Evolutionary conservation across 2,113 vertebrate genomes (phyloP), one percentile per base, ranked within the genome.

Genomic region (Myodes glareolus): DNA sequence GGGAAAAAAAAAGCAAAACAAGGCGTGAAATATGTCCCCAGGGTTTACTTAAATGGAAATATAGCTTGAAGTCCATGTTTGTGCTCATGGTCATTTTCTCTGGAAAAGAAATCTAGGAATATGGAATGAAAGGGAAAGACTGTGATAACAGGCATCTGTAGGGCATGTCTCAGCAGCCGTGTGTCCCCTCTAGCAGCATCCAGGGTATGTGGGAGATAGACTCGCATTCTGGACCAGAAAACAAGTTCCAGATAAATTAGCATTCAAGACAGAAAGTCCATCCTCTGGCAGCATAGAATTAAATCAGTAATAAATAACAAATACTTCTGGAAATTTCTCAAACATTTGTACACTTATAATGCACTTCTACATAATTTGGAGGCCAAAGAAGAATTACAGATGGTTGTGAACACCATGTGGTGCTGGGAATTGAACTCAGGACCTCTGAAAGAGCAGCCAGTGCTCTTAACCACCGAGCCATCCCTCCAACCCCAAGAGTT

Each of bases 251-350:
- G 68, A 75, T 42, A 33, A 16, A 61, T 47, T 78, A 75, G 94
- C 84, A 72, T 58, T 75, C 94, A 31, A 65, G 42, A 17, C 87
- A 73, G 52, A 84, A n/a, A 88, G 27, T 50, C 33, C 67, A 27
- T 63, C 36, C 70, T 95, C 81, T 86, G 55, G 80, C 87, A 52
- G 52, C 27, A 75, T 21, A 29, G 50, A 84, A 85, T 75, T 88
- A 52, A 91, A 75, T 84, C 78, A 91, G 39, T 94, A 80, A 88
- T 31, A 84, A 84, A 42, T 63, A 63, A 61, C 58, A 68, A 61
- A 39, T 47, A 31, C 47, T 91, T 84, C 61, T 72, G n/a, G 77
- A 85, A 88, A 85, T 42, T 86, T 47, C 16, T 29, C 77, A 70
- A 94, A 31, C 45, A 25, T 65, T 86, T 39, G 6, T 29, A 80